These are phyloP conservation scores for Scolanthus callimorphus DNA, from an alignment of 92 coral and sea anemone genomes.

Conservation along the genomic window DNA sequence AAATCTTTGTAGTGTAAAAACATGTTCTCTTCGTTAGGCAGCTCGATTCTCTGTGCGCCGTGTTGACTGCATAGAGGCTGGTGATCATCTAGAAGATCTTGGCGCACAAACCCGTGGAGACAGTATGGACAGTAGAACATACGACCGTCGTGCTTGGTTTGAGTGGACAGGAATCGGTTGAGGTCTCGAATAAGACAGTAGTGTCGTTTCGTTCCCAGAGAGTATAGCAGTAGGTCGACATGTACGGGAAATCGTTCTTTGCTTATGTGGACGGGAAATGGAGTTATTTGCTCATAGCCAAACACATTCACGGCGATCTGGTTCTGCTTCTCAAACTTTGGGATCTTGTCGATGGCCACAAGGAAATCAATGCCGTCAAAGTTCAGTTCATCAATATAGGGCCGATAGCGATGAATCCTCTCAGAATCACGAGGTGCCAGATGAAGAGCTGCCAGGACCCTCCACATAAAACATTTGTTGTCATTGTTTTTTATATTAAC, in stretches of 20 bases:
- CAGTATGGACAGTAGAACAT: constrained; percentile 38
- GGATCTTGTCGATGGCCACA: constrained; percentile 3
- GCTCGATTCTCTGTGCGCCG: constrained; percentile 37
- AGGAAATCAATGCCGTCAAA: constrained; percentile 15
- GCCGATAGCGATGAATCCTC: constrained; percentile 11
- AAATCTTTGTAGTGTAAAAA: constrained; percentile 16
- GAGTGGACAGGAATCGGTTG: too few species aligned
- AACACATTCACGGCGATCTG: constrained; percentile 13
- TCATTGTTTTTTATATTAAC: constrained; percentile 8
- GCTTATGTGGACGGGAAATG: constrained; percentile 28
- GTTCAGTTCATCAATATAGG: constrained; percentile 7
- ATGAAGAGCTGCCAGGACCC: constrained; percentile 15
- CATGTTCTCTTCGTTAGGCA: constrained; percentile 25
- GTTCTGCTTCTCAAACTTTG: constrained; percentile 27
- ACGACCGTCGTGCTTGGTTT: too few species aligned
- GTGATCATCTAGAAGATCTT: constrained; percentile 37
- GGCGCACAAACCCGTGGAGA: constrained; percentile 32
- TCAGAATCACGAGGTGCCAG: constrained; percentile 6
- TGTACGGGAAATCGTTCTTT: constrained; percentile 5
- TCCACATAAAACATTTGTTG: too few species aligned
- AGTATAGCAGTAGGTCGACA: constrained; percentile 21
- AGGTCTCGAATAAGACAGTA: constrained; percentile 26
- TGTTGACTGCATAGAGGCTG: constrained; percentile 53
- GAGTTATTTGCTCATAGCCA: constrained; percentile 21
- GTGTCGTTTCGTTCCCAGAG: constrained; percentile 8